phyloP scores from a whole-genome alignment of 2,888 invertebrate species.

The Homarus gammarus region DNA sequence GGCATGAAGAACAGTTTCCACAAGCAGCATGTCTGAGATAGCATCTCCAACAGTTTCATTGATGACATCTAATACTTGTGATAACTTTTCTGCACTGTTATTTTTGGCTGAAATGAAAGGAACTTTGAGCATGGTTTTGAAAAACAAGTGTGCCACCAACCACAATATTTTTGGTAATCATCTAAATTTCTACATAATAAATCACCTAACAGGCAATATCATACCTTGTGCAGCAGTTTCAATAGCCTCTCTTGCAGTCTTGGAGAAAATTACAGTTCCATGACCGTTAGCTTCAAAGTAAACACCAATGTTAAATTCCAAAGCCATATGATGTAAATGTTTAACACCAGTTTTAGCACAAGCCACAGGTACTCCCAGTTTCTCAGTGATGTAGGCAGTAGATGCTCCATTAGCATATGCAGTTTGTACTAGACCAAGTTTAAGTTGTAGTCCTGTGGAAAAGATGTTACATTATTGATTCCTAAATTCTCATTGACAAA shows the following conservation, averaged over 20 bases:
- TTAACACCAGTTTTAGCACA: conserved; percentile 98
- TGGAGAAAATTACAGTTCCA: conserved; percentile 94
- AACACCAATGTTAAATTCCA: conserved; percentile 94
- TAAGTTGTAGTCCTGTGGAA: conserved; percentile 82
- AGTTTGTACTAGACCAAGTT: conserved; percentile 95
- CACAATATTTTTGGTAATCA: no score
- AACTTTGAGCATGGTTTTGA: no score
- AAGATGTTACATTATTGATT: background rate
- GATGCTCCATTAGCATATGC: conserved; percentile 99
- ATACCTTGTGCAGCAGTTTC: conserved; percentile 80
- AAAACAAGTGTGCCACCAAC: no score
- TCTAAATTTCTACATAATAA: conserved; percentile 77
- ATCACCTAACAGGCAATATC: conserved; percentile 78
- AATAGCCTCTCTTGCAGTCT: conserved; percentile 81
- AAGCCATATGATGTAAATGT: conserved; percentile 94
- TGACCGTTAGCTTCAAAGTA: conserved; percentile 99
- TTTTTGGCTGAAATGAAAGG: conserved; percentile 77
- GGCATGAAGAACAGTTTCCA: conserved; percentile 92
- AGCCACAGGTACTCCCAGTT: conserved; percentile 90
- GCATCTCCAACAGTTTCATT: conserved; percentile 99
- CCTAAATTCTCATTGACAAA: background rate
- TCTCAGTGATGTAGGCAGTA: conserved; percentile 90
- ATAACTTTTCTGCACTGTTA: conserved; percentile 84
- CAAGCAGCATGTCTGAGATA: conserved; percentile 95
- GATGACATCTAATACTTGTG: conserved; percentile 88